Conservation (phyloP, 2,113 vertebrate genomes). For the Hipposideros armiger region DNA sequence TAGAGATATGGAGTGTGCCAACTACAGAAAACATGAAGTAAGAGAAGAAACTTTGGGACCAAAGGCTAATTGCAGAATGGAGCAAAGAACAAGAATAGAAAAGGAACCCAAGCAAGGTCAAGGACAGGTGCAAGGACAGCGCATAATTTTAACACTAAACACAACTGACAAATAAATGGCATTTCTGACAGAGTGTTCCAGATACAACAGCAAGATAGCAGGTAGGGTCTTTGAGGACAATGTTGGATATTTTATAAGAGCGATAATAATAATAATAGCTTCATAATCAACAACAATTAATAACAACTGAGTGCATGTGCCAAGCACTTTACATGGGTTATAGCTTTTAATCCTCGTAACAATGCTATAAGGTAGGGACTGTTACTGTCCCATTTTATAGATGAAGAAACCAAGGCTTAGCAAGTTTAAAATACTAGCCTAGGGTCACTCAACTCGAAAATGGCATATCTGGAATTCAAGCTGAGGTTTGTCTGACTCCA, state of each 20-base stretch:
- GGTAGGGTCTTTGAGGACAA: not conserved
- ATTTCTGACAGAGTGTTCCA: not conserved
- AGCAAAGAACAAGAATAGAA: not conserved
- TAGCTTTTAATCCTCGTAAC: not conserved
- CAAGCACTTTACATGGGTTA: not conserved
- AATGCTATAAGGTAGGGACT: not conserved
- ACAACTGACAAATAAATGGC: not conserved
- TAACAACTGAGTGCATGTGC: not conserved
- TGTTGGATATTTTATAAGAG: not conserved
- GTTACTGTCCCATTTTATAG: not conserved
- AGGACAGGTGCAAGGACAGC: not conserved
- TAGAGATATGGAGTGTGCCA: not conserved
- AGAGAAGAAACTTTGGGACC: not conserved
- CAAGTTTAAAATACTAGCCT: not conserved
- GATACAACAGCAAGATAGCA: not conserved
- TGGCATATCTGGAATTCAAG: not conserved
- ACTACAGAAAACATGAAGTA: not conserved
- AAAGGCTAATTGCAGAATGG: not conserved
- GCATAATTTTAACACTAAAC: not conserved
- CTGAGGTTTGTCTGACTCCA: not conserved
- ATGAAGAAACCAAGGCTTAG: conserved; percentile 10
- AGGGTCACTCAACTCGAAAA: not conserved
- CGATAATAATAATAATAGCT: not conserved
- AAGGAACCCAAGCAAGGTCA: not conserved
- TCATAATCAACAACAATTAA: not conserved